Conservation (phyloP, 2,113 vertebrate genomes). For the Percina caprodes region DNA sequence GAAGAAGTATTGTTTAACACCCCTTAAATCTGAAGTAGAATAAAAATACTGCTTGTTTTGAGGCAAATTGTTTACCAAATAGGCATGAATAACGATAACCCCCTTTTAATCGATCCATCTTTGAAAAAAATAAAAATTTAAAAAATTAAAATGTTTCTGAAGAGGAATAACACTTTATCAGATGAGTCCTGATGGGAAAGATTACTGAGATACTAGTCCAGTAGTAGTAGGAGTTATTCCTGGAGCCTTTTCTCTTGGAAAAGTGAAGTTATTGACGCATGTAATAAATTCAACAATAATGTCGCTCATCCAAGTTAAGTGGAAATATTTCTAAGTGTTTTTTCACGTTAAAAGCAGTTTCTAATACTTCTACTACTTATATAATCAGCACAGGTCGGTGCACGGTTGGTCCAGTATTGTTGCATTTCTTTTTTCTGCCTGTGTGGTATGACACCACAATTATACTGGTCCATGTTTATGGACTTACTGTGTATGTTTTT, state of each 20-base stretch:
- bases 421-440: background rate
- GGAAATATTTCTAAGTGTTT: background rate
- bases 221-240: background rate
- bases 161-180: background rate
- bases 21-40: background rate
- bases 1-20: constrained; percentile 16
- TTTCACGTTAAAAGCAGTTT: background rate
- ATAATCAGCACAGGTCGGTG: too few species aligned
- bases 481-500: background rate
- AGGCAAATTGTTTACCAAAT: background rate
- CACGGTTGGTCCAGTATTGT: too few species aligned
- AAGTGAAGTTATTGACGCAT: background rate
- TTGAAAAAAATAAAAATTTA: background rate
- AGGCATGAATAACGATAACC: background rate
- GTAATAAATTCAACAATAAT: background rate
- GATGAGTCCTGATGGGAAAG: background rate
- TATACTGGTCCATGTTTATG: background rate
- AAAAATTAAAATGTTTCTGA: background rate
- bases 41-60: background rate
- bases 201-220: background rate
- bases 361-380: background rate
- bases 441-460: background rate
- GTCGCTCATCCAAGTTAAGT: background rate
- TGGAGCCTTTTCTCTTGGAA: background rate
- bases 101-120: background rate